Evolutionary conservation across 2,797 vertebrate species (phyloP).

Genomic region (Catamblyrhynchus diadema): DNA sequence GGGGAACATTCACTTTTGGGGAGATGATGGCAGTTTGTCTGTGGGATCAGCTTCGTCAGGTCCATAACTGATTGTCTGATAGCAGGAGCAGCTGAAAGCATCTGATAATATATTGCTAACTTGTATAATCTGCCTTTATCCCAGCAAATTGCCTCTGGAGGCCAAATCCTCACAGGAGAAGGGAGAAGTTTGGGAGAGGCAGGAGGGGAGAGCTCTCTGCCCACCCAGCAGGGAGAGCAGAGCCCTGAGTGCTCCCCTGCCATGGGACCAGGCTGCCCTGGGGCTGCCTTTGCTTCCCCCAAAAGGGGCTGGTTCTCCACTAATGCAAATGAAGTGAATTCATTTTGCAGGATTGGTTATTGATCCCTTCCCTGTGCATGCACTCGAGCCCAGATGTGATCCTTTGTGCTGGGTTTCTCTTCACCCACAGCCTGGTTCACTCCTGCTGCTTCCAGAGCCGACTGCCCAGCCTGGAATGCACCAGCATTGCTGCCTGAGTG

Average conservation of each 20-base stretch:
- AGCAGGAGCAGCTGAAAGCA: not conserved
- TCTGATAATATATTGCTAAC: not conserved
- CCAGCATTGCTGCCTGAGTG: not conserved
- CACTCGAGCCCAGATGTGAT: not conserved
- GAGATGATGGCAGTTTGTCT: not conserved
- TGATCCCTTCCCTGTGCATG: not conserved
- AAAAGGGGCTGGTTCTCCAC: not conserved
- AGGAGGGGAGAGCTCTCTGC: not conserved
- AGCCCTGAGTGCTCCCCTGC: not conserved
- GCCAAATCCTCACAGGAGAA: not conserved
- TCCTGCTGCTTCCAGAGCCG: not conserved
- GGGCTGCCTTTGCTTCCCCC: not conserved
- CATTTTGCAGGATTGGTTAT: accelerated
- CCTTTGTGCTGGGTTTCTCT: not conserved
- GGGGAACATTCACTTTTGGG: not conserved
- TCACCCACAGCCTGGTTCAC: not conserved
- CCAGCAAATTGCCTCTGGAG: not conserved
- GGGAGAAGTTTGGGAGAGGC: not conserved
- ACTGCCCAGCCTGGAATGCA: not conserved
- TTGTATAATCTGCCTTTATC: not conserved
- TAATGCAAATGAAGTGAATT: not conserved
- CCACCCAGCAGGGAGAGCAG: not conserved
- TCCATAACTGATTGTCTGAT: not conserved
- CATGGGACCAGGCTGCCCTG: accelerated
- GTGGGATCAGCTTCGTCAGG: not conserved